A percentile compares a stretch with the other conserved stretches of the same genome.
These are phyloP conservation scores for Mormyrops attenuatus DNA, from an alignment of 2,797 vertebrate species.

Conservation along the genomic window DNA sequence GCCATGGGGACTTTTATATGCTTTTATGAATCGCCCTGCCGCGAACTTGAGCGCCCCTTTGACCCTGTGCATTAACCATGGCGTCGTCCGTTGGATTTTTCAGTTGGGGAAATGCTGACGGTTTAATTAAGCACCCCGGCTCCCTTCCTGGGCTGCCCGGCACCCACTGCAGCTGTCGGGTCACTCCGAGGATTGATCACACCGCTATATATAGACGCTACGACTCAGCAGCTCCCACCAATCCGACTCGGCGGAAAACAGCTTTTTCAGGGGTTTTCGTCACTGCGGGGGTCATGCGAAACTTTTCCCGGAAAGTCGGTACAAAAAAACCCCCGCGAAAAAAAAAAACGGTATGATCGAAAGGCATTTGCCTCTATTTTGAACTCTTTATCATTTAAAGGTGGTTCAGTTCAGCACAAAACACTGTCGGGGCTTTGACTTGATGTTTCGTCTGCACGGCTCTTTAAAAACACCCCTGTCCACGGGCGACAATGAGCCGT, in stretches of 20 bases:
- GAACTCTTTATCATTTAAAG: not conserved
- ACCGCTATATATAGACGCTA: slow-evolving; percentile 23
- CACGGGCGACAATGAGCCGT: not conserved
- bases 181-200: slow-evolving; percentile 26
- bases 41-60: not conserved
- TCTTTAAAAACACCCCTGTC: not conserved
- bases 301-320: slow-evolving; percentile 17
- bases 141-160: slow-evolving; percentile 7
- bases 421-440: not conserved
- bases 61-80: slow-evolving; percentile 20
- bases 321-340: not conserved
- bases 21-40: slow-evolving; percentile 5
- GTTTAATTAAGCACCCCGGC: slow-evolving; percentile 26
- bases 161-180: slow-evolving; percentile 19
- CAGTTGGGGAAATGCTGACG: slow-evolving; percentile 17
- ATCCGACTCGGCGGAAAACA: not conserved
- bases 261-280: not conserved
- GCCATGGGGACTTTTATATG: not conserved
- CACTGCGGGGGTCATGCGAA: not conserved
- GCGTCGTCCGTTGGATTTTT: not conserved
- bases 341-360: not conserved
- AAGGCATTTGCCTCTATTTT: not conserved
- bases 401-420: not conserved
- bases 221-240: slow-evolving; percentile 24
- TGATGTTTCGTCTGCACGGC: not conserved